Conservation (phyloP, 2,888 invertebrate genomes). For the Hydraecia micacea region DNA sequence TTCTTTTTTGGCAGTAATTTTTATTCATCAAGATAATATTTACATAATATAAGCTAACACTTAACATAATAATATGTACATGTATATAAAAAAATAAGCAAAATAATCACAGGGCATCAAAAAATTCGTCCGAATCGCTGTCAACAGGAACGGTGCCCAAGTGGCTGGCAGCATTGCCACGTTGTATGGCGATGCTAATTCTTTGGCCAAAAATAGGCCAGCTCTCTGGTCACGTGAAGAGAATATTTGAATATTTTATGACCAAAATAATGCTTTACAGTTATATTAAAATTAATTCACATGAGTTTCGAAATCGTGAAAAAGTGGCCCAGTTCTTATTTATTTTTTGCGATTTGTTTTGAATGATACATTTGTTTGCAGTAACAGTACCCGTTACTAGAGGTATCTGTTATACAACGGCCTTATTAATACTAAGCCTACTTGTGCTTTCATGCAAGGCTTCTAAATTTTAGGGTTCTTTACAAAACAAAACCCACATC, state of each 20-base stretch:
- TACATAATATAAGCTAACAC: too few species aligned
- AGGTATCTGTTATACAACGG: conserved; percentile 45
- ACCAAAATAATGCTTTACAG: neutral
- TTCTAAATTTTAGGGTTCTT: conserved; percentile 43
- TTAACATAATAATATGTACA: too few species aligned
- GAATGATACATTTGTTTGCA: conserved; percentile 31
- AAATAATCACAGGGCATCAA: too few species aligned
- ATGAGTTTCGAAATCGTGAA: conserved; percentile 19
- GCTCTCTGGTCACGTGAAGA: too few species aligned
- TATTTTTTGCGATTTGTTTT: conserved; percentile 24
- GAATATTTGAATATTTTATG: neutral
- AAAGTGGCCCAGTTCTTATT: conserved; percentile 1
- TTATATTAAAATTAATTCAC: neutral
- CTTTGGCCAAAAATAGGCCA: too few species aligned
- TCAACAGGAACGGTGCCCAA: too few species aligned
- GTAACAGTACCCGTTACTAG: conserved; percentile 14
- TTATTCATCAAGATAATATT: too few species aligned
- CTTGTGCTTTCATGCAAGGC: conserved; percentile 45
- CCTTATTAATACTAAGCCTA: conserved; percentile 49
- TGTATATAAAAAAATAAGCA: too few species aligned
- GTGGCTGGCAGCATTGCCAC: too few species aligned
- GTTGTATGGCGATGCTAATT: too few species aligned
- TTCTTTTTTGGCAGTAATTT: too few species aligned
- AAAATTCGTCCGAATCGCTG: too few species aligned
- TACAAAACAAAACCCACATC: neutral